Base-by-base conservation (phyloP, 2,888 invertebrate species). In the Sesia bembeciformis region DNA sequence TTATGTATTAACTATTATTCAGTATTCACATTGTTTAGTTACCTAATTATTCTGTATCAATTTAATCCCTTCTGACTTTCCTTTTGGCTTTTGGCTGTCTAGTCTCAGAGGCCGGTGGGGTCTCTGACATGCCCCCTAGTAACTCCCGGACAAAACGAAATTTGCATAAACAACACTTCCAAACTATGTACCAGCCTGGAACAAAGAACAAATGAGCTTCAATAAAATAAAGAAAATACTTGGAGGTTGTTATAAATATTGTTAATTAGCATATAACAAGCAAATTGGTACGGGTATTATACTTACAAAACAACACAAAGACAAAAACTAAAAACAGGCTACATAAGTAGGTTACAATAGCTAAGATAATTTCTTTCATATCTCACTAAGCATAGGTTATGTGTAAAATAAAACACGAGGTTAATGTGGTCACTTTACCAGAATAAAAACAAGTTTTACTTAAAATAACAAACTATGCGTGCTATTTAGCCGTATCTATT, bases 111-210 rank as follows among this genome's bases (percentile, higher is more conserved):
- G 92, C 87, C 41, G 92, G 92, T 63, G 94, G 93, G 60, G 91
- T 92, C 82, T 92, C 92, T 63, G 91, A 90, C 82, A 91, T 91
- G 66, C 94, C 94, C 71, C 95, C 96, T 58, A 96, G 80, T 42
- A 97, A 90, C 79, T 97, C 97, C 57, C 96, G 92, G 5, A 97
- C 95, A 74, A 97, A 95, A 64, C 94, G 93, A 81, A 97, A 97
- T 72, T 95, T 93, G 23, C 96, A 96, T 55, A 97, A 86, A 81
- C 97, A 96, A 63, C 96, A 92, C 84, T 95, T 96, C 97, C 97
- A 97, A 63, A 97, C 96, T 58, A 96, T 91, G 81, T 94, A 96
- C 97, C 97, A 97, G 72, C 96, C 97, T 97, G 84, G 3, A 92
- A 93, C 75, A 84, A 81, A 78, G 74, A 70, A 74, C 42, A 6